phyloP scores from a whole-genome alignment of 2,888 invertebrate species.

The Hypomecis punctinalis region DNA sequence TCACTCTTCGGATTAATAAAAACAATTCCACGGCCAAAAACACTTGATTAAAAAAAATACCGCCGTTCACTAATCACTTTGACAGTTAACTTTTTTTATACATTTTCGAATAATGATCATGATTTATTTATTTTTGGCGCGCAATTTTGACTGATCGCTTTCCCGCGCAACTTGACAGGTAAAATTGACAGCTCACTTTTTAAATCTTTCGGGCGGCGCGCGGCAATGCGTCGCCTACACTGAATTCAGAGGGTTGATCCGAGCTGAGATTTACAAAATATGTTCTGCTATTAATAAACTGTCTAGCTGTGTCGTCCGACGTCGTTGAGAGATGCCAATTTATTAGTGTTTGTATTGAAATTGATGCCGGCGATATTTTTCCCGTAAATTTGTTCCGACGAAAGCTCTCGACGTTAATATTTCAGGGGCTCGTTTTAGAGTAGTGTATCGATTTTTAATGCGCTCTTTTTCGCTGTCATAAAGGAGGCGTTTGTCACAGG shows the following conservation, averaged over 20 bases:
- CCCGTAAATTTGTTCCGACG: constrained; percentile 79
- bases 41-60: background rate
- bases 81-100: background rate
- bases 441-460: constrained; percentile 74
- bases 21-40: background rate
- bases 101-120: background rate
- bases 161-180: constrained; percentile 49
- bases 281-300: constrained; percentile 79
- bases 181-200: constrained; percentile 43
- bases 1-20: constrained; percentile 17
- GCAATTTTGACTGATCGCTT: background rate
- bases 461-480: constrained; percentile 49
- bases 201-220: constrained; percentile 69
- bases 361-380: constrained; percentile 82
- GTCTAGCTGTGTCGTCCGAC: constrained; percentile 67
- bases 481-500: constrained; percentile 24
- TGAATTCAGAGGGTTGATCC: constrained; percentile 73
- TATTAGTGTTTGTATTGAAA: constrained; percentile 84
- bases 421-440: constrained; percentile 63
- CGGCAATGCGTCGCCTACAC: constrained; percentile 70
- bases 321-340: constrained; percentile 82
- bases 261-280: constrained; percentile 78
- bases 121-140: background rate
- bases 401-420: constrained; percentile 77
- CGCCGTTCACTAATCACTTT: constrained; percentile 15